A percentile compares a stretch with the other conserved stretches of the same genome.
phyloP scores from a whole-genome alignment of 2,113 vertebrate genomes.

The Aegithalos caudatus region DNA sequence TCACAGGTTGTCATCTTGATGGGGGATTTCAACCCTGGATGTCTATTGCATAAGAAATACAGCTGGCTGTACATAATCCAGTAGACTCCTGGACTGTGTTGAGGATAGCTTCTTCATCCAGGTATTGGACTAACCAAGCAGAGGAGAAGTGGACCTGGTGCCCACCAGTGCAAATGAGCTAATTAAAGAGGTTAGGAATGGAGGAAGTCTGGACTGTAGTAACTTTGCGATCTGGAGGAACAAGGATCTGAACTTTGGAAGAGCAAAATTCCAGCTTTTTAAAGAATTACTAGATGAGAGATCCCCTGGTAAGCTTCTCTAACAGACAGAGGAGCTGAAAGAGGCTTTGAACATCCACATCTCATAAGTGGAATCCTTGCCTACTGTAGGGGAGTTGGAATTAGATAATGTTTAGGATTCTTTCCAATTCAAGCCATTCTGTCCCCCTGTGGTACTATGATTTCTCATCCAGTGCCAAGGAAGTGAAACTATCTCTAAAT shows the following conservation, averaged over 20 bases:
- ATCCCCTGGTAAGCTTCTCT: not conserved
- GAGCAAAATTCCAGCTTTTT: not conserved
- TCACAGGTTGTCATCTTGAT: not conserved
- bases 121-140: not conserved
- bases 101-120: not conserved
- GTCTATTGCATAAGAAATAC: not conserved
- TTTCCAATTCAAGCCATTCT: not conserved
- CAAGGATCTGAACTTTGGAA: not conserved
- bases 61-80: not conserved
- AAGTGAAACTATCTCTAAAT: not conserved
- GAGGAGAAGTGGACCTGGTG: not conserved
- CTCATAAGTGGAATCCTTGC: not conserved
- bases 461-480: not conserved
- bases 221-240: not conserved
- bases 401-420: not conserved
- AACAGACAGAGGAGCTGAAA: not conserved
- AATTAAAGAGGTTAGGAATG: not conserved
- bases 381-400: not conserved
- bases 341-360: not conserved
- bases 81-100: not conserved
- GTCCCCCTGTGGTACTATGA: not conserved
- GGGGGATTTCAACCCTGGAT: not conserved
- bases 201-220: too few species aligned
- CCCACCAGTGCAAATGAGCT: fast-evolving
- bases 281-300: not conserved